Conservation (phyloP, 2,888 invertebrate genomes). For the Hermaeophaga mercurialis region DNA sequence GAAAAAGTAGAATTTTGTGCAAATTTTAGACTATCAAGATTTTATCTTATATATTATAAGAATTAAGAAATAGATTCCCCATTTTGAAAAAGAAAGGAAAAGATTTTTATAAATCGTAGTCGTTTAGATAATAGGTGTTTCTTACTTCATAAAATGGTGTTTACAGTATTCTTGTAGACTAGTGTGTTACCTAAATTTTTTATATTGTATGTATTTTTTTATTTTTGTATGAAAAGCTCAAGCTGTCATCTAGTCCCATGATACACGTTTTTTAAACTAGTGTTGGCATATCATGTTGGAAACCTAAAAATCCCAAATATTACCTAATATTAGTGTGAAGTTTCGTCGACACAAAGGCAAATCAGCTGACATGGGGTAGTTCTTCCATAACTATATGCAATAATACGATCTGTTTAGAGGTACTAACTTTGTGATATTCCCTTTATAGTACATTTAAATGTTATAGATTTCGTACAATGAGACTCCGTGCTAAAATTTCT, state of each 20-base stretch:
- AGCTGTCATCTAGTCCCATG: constrained; percentile 59
- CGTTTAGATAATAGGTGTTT: constrained; percentile 52
- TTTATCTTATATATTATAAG: constrained; percentile 48
- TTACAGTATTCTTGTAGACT: constrained; percentile 59
- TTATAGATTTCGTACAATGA: constrained; percentile 1
- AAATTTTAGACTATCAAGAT: constrained; percentile 9
- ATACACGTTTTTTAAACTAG: constrained; percentile 45
- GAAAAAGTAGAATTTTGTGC: constrained; percentile 13
- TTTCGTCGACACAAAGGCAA: constrained; percentile 33
- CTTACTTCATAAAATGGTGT: constrained; percentile 55
- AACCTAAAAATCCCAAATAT: constrained; percentile 41
- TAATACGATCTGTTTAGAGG: constrained; percentile 41
- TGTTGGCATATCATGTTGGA: constrained; percentile 58
- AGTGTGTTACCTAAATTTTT: constrained; percentile 58
- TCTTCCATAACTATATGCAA: constrained; percentile 36
- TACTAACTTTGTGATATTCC: constrained; percentile 44
- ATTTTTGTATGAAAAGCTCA: constrained; percentile 59
- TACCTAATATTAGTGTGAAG: constrained; percentile 34
- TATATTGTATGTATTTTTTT: constrained; percentile 59
- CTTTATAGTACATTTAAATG: constrained; percentile 24
- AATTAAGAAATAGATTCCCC: constrained; percentile 46
- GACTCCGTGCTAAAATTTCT: constrained; percentile 3
- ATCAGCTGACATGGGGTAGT: constrained; percentile 28
- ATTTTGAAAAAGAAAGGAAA: constrained; percentile 48
- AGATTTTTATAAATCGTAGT: constrained; percentile 55